phyloP scores from a whole-genome alignment of 2,888 invertebrate species.

The Adela reaumurella region DNA sequence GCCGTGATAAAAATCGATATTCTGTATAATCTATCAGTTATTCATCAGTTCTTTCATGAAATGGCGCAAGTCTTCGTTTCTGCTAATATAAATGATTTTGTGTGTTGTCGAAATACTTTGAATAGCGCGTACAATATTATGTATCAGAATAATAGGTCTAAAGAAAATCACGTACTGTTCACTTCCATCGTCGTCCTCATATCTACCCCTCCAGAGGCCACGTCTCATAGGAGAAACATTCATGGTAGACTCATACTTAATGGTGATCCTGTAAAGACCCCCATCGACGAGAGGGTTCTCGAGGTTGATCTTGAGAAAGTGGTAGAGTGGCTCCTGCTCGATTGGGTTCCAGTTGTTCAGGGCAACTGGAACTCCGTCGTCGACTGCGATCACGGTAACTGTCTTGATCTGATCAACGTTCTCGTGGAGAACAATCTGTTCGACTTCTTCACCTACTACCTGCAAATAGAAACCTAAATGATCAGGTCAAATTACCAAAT shows the following conservation, averaged over 20 bases:
- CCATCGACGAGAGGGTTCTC: constrained; percentile 19
- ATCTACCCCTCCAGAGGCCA: constrained; percentile 45
- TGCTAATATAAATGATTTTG: no score
- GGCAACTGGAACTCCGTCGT: constrained; percentile 14
- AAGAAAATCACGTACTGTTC: constrained; percentile 37
- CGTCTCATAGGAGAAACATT: constrained; percentile 46
- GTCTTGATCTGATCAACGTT: constrained; percentile 33
- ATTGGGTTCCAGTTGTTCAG: constrained; percentile 15
- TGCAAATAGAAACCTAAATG: no score
- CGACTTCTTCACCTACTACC: constrained; percentile 28
- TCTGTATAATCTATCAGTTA: no score
- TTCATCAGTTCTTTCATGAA: no score
- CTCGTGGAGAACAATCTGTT: constrained; percentile 42
- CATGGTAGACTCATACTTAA: constrained; percentile 48
- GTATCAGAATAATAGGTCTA: no score
- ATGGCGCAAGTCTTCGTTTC: no score
- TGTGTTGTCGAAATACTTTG: no score
- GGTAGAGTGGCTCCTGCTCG: constrained; percentile 30
- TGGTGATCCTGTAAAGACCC: constrained; percentile 34
- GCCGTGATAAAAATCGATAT: no score
- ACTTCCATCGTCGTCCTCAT: constrained; percentile 26
- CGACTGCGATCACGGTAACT: constrained; percentile 16
- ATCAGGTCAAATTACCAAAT: no score
- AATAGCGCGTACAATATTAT: no score
- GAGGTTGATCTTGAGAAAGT: constrained; percentile 37